Evolutionary conservation across 2,888 invertebrate genomes (phyloP), one percentile per base, ranked within the genome.

Genomic region (Andrena bucephala): DNA sequence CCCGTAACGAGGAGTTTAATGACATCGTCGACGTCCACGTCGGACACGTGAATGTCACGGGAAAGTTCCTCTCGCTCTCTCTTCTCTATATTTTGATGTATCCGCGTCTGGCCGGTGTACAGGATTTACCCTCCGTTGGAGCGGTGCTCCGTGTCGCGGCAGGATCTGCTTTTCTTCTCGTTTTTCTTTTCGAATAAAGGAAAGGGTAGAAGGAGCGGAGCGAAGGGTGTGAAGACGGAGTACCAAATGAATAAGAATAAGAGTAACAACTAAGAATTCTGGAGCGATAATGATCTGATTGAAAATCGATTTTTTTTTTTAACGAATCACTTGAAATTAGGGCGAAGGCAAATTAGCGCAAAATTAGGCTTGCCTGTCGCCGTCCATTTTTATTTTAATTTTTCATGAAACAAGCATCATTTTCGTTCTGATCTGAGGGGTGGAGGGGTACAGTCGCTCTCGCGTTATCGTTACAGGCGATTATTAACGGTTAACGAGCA

Each of bases 1-100:
- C 84, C 81, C 84, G 87, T 93, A 93, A 93, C 93, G 92, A 93
- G 93, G 90, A 93, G 92, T 93, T 93, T 93, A 94, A 93, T 93
- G 93, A 93, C 93, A 93, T 92, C 91, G 92, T 91, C 92, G 92
- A 93, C 92, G 91, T 92, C 92, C 89, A 84, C 78, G 83, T 83
- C 83, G 78, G 89, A 85, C 91, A 90, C 90, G 90, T 90, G 91
- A 85, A 90, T 83, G 76, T 81, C 85, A 84, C 78, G 84, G 89
- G 81, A 74, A 83, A 71, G 67, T 77, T 73, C 59, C 81, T 76
- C 70, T 71, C 77, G 74, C 77, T 81, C 57, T 57, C 57, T 69
- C 78, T 77, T 76, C 78, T 80, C 76, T 81, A 76, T 85, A 85
- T 89, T 87, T 87, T 85, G 77, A 81, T 83, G 81, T 80, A 63